phyloP scores from a whole-genome alignment of 2,888 invertebrate species.

The Heterodera filipjevi region DNA sequence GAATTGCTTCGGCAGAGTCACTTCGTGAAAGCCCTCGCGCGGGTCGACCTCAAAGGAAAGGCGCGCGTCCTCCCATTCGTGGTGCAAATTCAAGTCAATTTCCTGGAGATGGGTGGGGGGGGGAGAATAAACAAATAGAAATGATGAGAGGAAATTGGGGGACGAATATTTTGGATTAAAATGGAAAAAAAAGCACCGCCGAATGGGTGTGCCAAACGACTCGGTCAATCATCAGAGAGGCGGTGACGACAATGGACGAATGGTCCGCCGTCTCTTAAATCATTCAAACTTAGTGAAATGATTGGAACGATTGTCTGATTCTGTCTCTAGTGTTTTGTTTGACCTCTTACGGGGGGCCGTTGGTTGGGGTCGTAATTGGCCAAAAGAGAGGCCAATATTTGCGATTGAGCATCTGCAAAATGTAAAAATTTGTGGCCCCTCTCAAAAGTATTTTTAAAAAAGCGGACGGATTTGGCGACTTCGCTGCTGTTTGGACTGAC shows the following conservation, averaged over 20 bases:
- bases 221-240: slow-evolving; percentile 56
- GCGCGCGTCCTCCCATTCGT: slow-evolving; percentile 62
- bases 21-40: slow-evolving; percentile 56
- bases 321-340: background rate
- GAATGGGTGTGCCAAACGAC: slow-evolving; percentile 52
- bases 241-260: slow-evolving; percentile 57
- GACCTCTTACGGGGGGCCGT: slow-evolving; percentile 62
- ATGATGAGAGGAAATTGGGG: too few species aligned
- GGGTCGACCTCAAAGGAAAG: slow-evolving; percentile 59
- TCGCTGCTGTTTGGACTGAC: slow-evolving; percentile 40
- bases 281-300: too few species aligned
- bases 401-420: slow-evolving; percentile 48
- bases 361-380: slow-evolving; percentile 54
- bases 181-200: slow-evolving; percentile 38
- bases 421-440: background rate
- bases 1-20: slow-evolving; percentile 50
- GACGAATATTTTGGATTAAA: background rate
- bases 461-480: slow-evolving; percentile 47
- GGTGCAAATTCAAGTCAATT: slow-evolving; percentile 62
- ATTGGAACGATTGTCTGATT: background rate
- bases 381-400: slow-evolving; percentile 52
- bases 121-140: too few species aligned
- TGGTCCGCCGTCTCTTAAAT: slow-evolving; percentile 56
- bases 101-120: too few species aligned
- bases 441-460: too few species aligned